A percentile compares a stretch with the other conserved stretches of the same genome.
Evolutionary conservation across 2,888 invertebrate genomes (phyloP).

Genomic region (Ellobium chinense): DNA sequence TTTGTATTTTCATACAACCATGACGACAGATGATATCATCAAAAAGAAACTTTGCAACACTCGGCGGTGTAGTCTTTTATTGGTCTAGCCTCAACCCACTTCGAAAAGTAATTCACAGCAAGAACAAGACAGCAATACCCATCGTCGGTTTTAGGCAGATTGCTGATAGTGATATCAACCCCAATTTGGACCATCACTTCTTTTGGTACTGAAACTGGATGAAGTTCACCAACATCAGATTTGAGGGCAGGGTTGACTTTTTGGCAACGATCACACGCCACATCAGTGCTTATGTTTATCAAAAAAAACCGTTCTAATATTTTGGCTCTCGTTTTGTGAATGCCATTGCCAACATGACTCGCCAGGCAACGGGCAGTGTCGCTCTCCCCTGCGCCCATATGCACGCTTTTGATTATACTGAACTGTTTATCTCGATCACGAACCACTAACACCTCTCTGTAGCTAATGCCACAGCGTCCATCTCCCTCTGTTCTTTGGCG

Average conservation of each 20-base stretch:
- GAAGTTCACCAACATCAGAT: not conserved
- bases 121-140: conserved; percentile 26
- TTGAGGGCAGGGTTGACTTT: not conserved
- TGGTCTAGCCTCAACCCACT: not conserved
- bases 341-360: conserved; percentile 10
- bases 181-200: conserved; percentile 17
- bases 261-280: conserved; percentile 17
- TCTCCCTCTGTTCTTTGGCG: no score
- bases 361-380: conserved; percentile 4
- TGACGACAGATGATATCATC: not conserved
- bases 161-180: conserved; percentile 33
- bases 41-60: not conserved
- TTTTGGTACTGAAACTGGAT: conserved; percentile 3
- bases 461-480: no score
- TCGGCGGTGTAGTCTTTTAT: not conserved
- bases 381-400: conserved; percentile 15
- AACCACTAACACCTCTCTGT: no score
- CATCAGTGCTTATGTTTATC: conserved; percentile 8
- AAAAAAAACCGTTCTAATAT: conserved; percentile 7
- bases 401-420: not conserved
- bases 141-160: conserved; percentile 21
- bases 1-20: not conserved
- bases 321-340: conserved; percentile 18
- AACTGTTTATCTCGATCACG: no score
- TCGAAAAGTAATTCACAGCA: not conserved